A percentile compares a stretch with the other conserved stretches of the same genome.
Evolutionary conservation across 2,113 vertebrate genomes (phyloP).

Genomic region (Dipodomys stephensi): DNA sequence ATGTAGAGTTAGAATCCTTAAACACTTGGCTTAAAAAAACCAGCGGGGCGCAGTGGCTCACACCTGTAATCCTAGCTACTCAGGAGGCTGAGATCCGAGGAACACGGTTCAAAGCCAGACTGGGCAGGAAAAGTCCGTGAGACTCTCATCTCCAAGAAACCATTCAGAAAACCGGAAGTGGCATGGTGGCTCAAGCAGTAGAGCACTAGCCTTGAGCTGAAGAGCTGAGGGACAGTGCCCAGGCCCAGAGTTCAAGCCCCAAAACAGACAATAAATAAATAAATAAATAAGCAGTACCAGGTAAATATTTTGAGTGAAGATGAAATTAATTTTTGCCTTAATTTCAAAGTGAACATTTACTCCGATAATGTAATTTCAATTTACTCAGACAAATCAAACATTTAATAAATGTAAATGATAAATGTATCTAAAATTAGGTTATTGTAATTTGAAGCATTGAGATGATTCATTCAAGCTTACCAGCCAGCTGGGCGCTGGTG

Average conservation of each 20-base stretch:
- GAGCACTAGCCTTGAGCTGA: too few relatives aligned
- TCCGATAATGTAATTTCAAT: background rate
- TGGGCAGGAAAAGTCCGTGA: too few relatives aligned
- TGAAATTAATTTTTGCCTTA: background rate
- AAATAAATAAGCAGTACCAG: background rate
- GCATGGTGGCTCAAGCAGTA: too few relatives aligned
- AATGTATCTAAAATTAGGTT: constrained; percentile 38
- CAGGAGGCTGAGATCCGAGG: too few relatives aligned
- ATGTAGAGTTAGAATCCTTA: background rate
- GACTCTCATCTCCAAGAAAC: too few relatives aligned
- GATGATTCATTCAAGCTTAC: background rate
- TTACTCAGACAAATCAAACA: constrained; percentile 16
- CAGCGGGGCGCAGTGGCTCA: background rate
- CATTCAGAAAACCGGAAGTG: too few relatives aligned
- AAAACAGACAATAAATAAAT: too few relatives aligned
- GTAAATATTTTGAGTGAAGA: background rate
- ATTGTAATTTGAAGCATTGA: constrained; percentile 6
- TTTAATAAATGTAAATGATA: background rate
- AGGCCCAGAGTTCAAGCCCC: too few relatives aligned
- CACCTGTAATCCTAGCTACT: too few relatives aligned
- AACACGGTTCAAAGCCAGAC: too few relatives aligned
- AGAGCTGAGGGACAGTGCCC: too few relatives aligned
- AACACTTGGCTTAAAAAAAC: background rate
- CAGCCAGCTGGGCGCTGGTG: background rate
- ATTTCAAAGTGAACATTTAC: background rate